Evolutionary conservation across 2,113 vertebrate species (phyloP).

Genomic region (Sclerurus mexicanus): DNA sequence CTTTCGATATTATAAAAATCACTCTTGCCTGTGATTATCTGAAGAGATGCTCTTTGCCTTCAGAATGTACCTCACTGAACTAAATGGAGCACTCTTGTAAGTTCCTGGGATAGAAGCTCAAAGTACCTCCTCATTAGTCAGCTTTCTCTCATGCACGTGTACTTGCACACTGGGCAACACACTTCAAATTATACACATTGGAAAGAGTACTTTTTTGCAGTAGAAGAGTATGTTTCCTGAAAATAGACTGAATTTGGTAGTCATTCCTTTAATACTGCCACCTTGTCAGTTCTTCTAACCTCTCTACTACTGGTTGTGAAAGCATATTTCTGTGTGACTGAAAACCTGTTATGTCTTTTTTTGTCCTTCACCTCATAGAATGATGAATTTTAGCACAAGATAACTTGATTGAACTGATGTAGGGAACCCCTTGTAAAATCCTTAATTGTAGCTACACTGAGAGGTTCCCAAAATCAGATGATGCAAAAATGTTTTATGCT

Average conservation of each 20-base stretch:
- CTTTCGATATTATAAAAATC: neutral
- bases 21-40: neutral
- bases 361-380: neutral
- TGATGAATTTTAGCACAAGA: neutral
- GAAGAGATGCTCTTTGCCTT: conserved; percentile 17
- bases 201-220: neutral
- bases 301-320: neutral
- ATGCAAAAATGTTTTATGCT: neutral
- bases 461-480: neutral
- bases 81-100: neutral
- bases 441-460: neutral
- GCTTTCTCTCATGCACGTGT: accelerated
- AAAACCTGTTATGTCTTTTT: neutral
- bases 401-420: neutral
- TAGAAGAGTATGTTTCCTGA: neutral
- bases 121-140: neutral
- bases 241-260: neutral
- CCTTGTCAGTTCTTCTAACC: neutral
- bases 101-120: neutral
- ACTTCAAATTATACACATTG: neutral
- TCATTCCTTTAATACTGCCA: neutral
- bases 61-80: neutral
- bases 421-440: neutral
- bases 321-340: neutral
- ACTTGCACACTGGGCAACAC: neutral